Percentiles rank a stretch among this genome's conserved stretches.
Conservation (phyloP, 2,113 vertebrate species). For the Chauna torquata region DNA sequence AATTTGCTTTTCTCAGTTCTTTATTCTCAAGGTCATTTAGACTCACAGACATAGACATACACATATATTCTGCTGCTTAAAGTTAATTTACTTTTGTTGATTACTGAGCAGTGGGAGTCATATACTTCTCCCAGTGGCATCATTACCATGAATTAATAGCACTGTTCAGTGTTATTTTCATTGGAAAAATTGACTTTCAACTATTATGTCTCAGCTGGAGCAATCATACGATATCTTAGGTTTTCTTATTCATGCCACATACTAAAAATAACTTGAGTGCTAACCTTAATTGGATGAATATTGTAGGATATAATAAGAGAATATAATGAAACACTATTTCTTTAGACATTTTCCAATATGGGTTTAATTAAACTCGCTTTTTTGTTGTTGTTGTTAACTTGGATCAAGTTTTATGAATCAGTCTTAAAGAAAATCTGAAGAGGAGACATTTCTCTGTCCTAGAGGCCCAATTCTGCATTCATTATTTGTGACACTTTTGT, state of each 20-base stretch:
- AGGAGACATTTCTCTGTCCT: background rate
- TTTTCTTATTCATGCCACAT: conserved; percentile 22
- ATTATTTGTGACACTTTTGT: background rate
- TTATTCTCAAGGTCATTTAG: conserved; percentile 42
- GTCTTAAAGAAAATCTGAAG: background rate
- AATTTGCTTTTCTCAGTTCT: background rate
- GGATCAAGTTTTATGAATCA: conserved; percentile 24
- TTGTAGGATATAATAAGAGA: conserved; percentile 18
- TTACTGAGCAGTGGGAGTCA: conserved; percentile 44
- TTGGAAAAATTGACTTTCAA: conserved; percentile 50
- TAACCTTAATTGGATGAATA: conserved; percentile 40
- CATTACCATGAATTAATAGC: conserved; percentile 50
- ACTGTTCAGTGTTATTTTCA: conserved; percentile 36
- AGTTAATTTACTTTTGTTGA: conserved; percentile 53
- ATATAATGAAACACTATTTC: conserved; percentile 43
- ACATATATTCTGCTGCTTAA: conserved; percentile 6
- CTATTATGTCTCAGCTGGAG: conserved; percentile 36
- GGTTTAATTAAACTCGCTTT: conserved; percentile 37
- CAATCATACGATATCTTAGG: conserved; percentile 16
- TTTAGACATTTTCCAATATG: background rate
- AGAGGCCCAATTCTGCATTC: background rate
- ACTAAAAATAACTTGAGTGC: conserved; percentile 49
- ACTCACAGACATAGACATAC: background rate
- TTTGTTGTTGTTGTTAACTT: background rate
- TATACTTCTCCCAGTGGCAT: conserved; percentile 23